A percentile compares a stretch with the other conserved stretches of the same genome.
phyloP scores from a whole-genome alignment of 2,888 invertebrate species.

The Dryococelus australis region DNA sequence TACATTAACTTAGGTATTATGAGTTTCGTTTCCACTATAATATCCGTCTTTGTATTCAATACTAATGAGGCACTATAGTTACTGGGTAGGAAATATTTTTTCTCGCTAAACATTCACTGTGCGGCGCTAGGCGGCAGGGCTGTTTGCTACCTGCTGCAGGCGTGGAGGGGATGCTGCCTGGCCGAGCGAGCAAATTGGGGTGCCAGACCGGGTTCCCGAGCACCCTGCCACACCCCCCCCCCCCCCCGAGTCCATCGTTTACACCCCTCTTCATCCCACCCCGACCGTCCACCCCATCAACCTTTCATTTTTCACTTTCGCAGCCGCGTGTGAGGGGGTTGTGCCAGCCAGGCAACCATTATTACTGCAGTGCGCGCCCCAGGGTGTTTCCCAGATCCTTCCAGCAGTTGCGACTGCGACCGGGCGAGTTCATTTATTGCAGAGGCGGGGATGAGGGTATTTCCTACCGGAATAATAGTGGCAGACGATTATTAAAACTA shows the following conservation, averaged over 20 bases:
- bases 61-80: too few species aligned
- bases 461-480: too few species aligned
- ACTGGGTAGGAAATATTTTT: too few species aligned
- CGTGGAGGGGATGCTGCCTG: neutral
- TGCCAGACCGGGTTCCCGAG: constrained; percentile 13
- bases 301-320: neutral
- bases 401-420: too few species aligned
- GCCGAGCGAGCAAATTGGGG: constrained; percentile 29
- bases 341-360: neutral
- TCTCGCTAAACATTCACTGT: too few species aligned
- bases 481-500: too few species aligned
- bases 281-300: neutral
- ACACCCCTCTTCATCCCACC: neutral
- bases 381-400: neutral
- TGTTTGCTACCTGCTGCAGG: neutral
- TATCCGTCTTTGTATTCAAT: too few species aligned
- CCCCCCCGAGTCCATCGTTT: neutral
- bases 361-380: neutral
- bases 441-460: too few species aligned
- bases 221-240: neutral
- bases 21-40: too few species aligned
- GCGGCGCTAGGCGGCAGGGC: neutral
- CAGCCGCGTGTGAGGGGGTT: neutral
- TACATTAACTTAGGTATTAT: too few species aligned
- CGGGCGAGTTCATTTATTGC: too few species aligned